Conservation (phyloP, 64 coral and sea anemone genomes). For the Hydrozoanthus tunicans region DNA sequence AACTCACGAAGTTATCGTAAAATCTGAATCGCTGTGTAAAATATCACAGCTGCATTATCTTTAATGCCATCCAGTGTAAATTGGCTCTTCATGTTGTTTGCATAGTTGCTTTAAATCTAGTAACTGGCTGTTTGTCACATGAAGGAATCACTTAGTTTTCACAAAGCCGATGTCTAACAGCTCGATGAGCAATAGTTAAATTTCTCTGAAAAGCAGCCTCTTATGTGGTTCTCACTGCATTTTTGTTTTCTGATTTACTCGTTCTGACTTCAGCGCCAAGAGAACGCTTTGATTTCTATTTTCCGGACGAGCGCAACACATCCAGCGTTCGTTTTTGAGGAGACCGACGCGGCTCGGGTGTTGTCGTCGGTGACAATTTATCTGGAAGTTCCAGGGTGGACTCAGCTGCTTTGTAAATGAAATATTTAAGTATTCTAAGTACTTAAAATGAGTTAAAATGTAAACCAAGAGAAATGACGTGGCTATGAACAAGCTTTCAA, state of each 20-base stretch:
- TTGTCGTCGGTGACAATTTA: constrained; percentile 1
- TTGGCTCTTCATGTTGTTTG: constrained; percentile 6
- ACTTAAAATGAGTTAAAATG: not conserved
- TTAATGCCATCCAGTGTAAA: constrained; percentile 65
- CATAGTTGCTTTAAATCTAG: not conserved
- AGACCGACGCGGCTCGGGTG: constrained; percentile 14
- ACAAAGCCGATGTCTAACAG: not conserved
- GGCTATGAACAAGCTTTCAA: not conserved
- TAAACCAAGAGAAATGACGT: not conserved
- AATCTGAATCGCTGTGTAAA: constrained; percentile 54
- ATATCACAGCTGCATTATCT: constrained; percentile 58
- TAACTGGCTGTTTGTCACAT: not conserved
- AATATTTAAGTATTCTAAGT: not conserved
- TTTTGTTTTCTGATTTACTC: not conserved
- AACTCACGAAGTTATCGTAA: constrained; percentile 26
- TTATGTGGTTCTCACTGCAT: not conserved
- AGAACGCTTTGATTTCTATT: not conserved
- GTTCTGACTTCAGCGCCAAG: constrained; percentile 11
- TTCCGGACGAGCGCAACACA: not conserved
- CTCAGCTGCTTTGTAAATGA: constrained; percentile 6
- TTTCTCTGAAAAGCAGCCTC: constrained; percentile 27
- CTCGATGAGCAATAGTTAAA: constrained; percentile 4
- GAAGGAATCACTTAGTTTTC: not conserved
- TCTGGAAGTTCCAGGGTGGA: constrained; percentile 11
- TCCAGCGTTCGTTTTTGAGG: constrained; percentile 12